phyloP scores from a whole-genome alignment of 2,888 invertebrate species.

The Hydroisotoma schaefferi region DNA sequence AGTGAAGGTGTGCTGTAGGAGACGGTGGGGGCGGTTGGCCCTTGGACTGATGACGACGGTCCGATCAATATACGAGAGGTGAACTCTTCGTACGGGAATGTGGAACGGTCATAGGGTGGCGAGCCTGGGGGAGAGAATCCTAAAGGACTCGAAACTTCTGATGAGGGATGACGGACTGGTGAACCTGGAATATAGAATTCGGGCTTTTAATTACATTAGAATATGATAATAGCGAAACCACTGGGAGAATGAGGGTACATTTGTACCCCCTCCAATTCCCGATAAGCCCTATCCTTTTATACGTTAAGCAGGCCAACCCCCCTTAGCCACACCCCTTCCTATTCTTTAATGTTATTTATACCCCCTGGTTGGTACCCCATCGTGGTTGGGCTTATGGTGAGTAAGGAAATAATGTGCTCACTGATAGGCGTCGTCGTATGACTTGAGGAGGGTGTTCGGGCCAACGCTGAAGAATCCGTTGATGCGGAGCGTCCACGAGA shows the following conservation, averaged over 20 bases:
- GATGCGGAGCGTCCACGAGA: slow-evolving; percentile 34
- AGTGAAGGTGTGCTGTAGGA: neutral
- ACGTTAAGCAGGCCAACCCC: no score
- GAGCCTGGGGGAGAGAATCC: slow-evolving; percentile 43
- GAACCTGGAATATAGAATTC: no score
- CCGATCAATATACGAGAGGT: slow-evolving; percentile 44
- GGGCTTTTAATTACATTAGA: no score
- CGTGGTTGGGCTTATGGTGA: no score
- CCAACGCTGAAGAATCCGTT: slow-evolving; percentile 32
- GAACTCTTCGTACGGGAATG: slow-evolving; percentile 47
- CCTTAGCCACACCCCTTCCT: no score
- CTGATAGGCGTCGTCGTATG: slow-evolving; percentile 34
- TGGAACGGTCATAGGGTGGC: slow-evolving; percentile 32
- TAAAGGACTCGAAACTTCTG: slow-evolving; percentile 35
- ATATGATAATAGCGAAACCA: no score
- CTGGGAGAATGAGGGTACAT: no score
- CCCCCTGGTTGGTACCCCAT: no score
- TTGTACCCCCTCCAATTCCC: no score
- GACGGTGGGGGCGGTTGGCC: slow-evolving; percentile 15
- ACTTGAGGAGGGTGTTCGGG: slow-evolving; percentile 31
- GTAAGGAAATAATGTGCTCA: slow-evolving; percentile 13
- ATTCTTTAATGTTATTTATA: no score
- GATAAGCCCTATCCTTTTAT: no score
- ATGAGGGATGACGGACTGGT: slow-evolving; percentile 36
- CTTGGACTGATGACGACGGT: neutral